Evolutionary conservation across 2,113 vertebrate genomes (phyloP), one percentile per base, ranked within the genome.

Genomic region (Furnarius figulus): DNA sequence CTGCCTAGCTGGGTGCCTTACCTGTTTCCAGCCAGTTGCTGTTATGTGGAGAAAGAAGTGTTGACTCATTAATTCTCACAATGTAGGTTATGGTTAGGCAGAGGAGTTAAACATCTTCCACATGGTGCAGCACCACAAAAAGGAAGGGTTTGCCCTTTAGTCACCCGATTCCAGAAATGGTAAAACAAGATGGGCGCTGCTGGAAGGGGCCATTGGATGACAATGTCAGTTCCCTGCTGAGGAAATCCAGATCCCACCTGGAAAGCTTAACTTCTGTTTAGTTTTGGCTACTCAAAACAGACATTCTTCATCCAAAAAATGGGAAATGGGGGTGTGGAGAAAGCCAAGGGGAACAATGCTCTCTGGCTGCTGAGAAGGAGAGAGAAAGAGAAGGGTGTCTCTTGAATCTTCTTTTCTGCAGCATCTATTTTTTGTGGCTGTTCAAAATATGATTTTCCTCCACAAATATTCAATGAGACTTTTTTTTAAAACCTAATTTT

Each of bases 51-150:
- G 85, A 82, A 87, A 95, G 83, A 92, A 75, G n/a, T 85, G 93
- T 93, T 96, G 95, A 96, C 79, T 96, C 90, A 93, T 78, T 80
- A 63, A 35, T 93, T 72, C 63, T 76, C 86, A 82, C 2, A 0
- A 35, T 82, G 73, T 90, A 96, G 90, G 83, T 79, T 93, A 90
- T 89, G 90, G 90, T 93, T 92, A 93, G 40, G 56, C 52, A 81
- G 90, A 95, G 86, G 90, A 95, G 81, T 73, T 92, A 87, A 92
- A 82, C 50, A 42, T 58, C 84, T 95, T 73, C 77, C 80, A 68
- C 78, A 47, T 2, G 4, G 56, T 74, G 49, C 2, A 3, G 44
- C 56, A 47, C 39, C 0, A 0, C 1, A 5, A 76, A 93, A 62
- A 44, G 61, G 50, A 61, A 89, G 67, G 66, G 56, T 89, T 96